Base-by-base conservation (phyloP, 2,888 invertebrate genomes). In the Deilephila elpenor region DNA sequence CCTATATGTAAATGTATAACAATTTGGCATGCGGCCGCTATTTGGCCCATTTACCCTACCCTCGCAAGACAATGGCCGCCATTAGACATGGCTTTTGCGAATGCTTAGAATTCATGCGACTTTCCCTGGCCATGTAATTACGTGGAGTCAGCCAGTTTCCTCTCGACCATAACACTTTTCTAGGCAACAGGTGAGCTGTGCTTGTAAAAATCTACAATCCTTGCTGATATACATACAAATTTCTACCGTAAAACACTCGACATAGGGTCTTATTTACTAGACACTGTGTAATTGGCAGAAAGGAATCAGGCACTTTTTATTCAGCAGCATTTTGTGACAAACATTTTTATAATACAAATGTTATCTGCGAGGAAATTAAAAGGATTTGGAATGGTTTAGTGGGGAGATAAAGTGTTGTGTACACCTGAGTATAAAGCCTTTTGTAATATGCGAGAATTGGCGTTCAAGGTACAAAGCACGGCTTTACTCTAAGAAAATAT, bases 1-100 rank as follows among this genome's bases (percentile, higher is more conserved):
- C 67, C 51, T 51, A 64, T 37, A 51, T 67, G 67, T 67, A 67
- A 67, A 67, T 67, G 44, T 67, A 67, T 67, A 67, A 51, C 67
- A 67, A 67, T 67, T 67, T 67, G 67, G 67, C 67, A 67, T 67
- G 67, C 67, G 67, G 67, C 44, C 67, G 67, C 67, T 67, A 67
- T 67, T 67, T 44, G 67, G 20, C 67, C 67, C 67, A 67, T 67
- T 67, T 67, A 44, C 44, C 51, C 67, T 51, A 20, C 67, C 67
- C 67, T 60, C 60, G 29, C 25, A 67, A 67, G 67, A 67, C 67
- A 67, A 67, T 67, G 67, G 67, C 51, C 14, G 44, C 67, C 67
- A 67, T 67, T 67, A 67, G 67, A 67, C 67, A 17, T 62, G 34
- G 44, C 37, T 67, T 67, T 44, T 44, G 25, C 67, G 25, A 67